Conservation (phyloP, 2,113 vertebrate genomes). For the Martes martes region DNA sequence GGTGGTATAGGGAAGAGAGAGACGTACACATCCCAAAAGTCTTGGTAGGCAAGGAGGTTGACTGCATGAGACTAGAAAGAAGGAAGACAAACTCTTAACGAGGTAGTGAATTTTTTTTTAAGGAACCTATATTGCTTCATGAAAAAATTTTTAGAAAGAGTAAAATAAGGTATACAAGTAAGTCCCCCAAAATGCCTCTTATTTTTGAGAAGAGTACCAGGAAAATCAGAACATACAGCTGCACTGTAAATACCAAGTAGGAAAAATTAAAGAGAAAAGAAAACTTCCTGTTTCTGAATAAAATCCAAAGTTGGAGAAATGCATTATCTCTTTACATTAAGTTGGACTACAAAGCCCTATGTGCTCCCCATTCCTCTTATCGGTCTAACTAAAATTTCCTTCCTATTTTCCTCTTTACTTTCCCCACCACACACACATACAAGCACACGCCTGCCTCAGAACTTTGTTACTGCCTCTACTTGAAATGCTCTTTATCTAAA, state of each 20-base stretch:
- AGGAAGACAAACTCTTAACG: neutral
- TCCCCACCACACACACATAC: neutral
- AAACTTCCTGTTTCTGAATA: neutral
- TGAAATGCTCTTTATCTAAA: neutral
- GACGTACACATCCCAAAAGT: neutral
- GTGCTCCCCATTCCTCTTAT: neutral
- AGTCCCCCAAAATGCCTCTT: neutral
- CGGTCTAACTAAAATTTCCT: neutral
- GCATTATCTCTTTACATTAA: neutral
- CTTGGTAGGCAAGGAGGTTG: neutral
- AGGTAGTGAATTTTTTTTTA: neutral
- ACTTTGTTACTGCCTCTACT: neutral
- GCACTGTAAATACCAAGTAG: neutral
- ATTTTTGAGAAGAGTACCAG: neutral
- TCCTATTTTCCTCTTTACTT: neutral
- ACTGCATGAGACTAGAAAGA: neutral
- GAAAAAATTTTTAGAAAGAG: neutral
- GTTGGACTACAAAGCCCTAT: neutral
- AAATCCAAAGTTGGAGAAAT: neutral
- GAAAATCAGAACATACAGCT: neutral
- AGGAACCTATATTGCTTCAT: neutral
- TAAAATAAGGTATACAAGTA: neutral
- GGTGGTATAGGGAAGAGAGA: neutral
- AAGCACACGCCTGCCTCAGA: neutral
- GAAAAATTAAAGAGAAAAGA: neutral